A percentile compares a stretch with the other conserved stretches of the same genome.
phyloP scores from a whole-genome alignment of 1,140 invertebrate species.

The Uloborus diversus region DNA sequence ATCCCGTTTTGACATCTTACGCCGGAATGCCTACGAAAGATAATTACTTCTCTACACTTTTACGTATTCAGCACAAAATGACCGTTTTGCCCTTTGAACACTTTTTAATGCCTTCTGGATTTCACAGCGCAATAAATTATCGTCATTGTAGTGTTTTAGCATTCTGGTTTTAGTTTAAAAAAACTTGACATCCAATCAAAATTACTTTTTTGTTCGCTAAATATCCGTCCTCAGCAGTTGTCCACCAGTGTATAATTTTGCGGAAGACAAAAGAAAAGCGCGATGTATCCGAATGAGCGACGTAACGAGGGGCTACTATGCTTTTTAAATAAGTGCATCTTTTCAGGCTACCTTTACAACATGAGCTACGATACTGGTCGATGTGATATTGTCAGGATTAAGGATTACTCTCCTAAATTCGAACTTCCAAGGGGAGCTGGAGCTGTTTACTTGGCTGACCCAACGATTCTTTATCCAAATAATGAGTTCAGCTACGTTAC shows the following conservation, averaged over 20 bases:
- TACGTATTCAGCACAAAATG: too few relatives aligned
- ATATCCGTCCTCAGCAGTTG: not conserved
- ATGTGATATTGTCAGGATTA: not conserved
- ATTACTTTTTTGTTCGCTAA: not conserved
- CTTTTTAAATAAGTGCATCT: not conserved
- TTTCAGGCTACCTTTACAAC: constrained; percentile 17
- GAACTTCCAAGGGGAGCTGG: not conserved
- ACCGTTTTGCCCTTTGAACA: too few relatives aligned
- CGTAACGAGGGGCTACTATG: too few relatives aligned
- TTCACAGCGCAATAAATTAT: too few relatives aligned
- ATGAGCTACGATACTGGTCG: not conserved
- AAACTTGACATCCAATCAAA: not conserved
- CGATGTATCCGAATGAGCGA: too few relatives aligned
- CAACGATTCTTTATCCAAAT: constrained; percentile 6
- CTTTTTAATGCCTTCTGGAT: too few relatives aligned
- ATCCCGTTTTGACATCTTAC: too few relatives aligned
- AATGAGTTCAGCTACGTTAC: not conserved
- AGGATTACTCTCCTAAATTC: not conserved
- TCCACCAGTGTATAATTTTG: not conserved
- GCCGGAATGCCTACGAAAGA: too few relatives aligned
- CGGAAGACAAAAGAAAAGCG: too few relatives aligned
- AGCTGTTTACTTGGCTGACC: not conserved
- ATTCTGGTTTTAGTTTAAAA: not conserved
- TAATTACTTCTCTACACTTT: too few relatives aligned
- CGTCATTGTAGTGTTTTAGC: too few relatives aligned